Evolutionary conservation across 2,113 vertebrate genomes (phyloP).

Genomic region (Phyllopteryx taeniolatus): DNA sequence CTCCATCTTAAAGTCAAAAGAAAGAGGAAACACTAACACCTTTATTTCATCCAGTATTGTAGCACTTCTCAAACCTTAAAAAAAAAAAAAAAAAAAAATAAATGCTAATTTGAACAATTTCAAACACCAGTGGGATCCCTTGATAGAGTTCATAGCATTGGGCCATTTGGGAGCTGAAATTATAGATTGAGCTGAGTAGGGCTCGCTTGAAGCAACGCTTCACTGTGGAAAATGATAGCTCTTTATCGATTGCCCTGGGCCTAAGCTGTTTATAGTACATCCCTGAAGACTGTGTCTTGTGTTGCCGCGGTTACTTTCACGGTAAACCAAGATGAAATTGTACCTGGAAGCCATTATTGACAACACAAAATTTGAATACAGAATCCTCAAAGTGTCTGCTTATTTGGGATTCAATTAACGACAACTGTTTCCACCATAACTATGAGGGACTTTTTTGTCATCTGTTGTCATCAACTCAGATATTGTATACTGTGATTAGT

Average conservation of each 20-base stretch:
- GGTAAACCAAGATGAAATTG: conserved; percentile 20
- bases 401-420: conserved; percentile 8
- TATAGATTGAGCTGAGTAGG: conserved; percentile 26
- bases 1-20: too few species aligned
- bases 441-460: not conserved
- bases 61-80: not conserved
- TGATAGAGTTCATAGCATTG: not conserved
- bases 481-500: not conserved
- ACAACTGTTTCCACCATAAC: not conserved
- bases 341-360: conserved; percentile 14
- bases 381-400: not conserved
- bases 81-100: too few species aligned
- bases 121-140: not conserved
- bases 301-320: conserved; percentile 18
- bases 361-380: not conserved
- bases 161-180: conserved; percentile 16
- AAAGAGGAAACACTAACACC: too few species aligned
- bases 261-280: conserved; percentile 32
- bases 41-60: too few species aligned
- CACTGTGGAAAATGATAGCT: conserved; percentile 44
- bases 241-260: conserved; percentile 51
- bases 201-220: conserved; percentile 31
- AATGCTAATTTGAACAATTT: not conserved
- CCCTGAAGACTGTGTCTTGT: conserved; percentile 11
- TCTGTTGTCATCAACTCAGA: not conserved